Evolutionary conservation across 2,888 invertebrate species (phyloP), one percentile per base, ranked within the genome.

Genomic region (Athalia rosae): DNA sequence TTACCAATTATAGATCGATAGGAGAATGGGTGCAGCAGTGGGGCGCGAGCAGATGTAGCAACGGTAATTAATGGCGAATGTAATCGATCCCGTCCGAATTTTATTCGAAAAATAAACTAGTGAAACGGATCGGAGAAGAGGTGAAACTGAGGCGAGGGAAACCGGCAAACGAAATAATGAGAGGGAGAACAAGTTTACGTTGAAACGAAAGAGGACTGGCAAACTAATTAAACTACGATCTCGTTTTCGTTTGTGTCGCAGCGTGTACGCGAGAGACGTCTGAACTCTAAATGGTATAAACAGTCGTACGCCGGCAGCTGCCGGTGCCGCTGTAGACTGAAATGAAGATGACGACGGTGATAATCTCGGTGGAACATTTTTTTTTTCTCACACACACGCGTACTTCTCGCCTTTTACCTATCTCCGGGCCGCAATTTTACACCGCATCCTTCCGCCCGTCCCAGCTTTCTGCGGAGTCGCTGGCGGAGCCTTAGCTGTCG

Each of bases 151-250:
- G 59, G 41, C 53, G 28, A 28, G 28, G 28, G 0, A 28, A 28
- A 28, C 28, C 28, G 0, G 28, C 28, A 2, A 28, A 28, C 2
- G 2, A 28, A 67, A 53, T 41, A 67, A 67, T 28, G 9, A 67
- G 53, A 67, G 53, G 53, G 50, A 67, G 53, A 67, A 41, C 11
- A 50, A 15, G 50, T 67, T 28, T 67, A 67, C 15, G 53, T 50
- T 28, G 9, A 67, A 67, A 67, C 50, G 50, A 6, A 59, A 13
- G 81, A 79, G 78, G 81, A 78, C 79, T 80, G 80, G 81, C 78
- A 79, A 83, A 83, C 82, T 81, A 83, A 82, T 83, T 81, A 83
- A 83, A 81, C 81, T 80, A 64, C 59, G 67, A 63, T 78, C 56
- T 50, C 58, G 4, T n/a, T 2, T n/a, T n/a, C 1, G 13, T 7